A percentile compares a stretch with the other conserved stretches of the same genome.
phyloP scores from a whole-genome alignment of 2,888 invertebrate species.

The Miltochrista miniata region DNA sequence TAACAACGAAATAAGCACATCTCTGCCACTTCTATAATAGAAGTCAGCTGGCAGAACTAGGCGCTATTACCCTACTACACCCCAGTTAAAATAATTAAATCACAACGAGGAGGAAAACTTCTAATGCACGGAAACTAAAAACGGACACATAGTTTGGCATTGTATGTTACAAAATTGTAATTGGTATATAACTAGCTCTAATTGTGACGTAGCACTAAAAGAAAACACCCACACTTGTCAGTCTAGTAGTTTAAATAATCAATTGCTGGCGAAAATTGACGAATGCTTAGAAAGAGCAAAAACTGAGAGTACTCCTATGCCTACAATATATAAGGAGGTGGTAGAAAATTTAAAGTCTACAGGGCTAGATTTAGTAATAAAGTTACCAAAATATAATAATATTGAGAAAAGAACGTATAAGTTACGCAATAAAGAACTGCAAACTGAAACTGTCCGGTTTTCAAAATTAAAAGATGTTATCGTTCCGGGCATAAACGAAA shows the following conservation, averaged over 20 bases:
- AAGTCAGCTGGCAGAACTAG: no score
- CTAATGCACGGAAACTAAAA: no score
- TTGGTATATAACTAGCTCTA: background rate
- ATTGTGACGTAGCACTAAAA: no score
- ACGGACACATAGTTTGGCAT: no score
- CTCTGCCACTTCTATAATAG: no score
- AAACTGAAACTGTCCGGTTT: background rate
- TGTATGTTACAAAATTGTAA: constrained; percentile 10
- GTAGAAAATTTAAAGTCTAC: constrained; percentile 14
- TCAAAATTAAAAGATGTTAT: background rate
- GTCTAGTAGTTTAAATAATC: constrained; percentile 6
- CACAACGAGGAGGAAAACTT: no score
- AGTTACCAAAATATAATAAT: constrained; percentile 16
- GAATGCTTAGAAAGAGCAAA: constrained; percentile 17
- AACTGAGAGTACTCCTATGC: constrained; percentile 14
- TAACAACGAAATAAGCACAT: no score
- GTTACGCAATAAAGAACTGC: background rate
- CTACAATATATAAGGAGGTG: constrained; percentile 13
- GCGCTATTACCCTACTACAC: no score
- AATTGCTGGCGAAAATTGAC: constrained; percentile 14
- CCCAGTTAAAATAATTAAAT: no score
- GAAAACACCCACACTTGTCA: background rate
- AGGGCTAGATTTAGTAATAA: constrained; percentile 10
- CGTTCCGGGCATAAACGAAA: background rate
- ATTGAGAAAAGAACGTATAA: constrained; percentile 6